These are phyloP conservation scores for Odocoileus hemionus DNA, from an alignment of 2,113 vertebrate species.

Conservation along the genomic window DNA sequence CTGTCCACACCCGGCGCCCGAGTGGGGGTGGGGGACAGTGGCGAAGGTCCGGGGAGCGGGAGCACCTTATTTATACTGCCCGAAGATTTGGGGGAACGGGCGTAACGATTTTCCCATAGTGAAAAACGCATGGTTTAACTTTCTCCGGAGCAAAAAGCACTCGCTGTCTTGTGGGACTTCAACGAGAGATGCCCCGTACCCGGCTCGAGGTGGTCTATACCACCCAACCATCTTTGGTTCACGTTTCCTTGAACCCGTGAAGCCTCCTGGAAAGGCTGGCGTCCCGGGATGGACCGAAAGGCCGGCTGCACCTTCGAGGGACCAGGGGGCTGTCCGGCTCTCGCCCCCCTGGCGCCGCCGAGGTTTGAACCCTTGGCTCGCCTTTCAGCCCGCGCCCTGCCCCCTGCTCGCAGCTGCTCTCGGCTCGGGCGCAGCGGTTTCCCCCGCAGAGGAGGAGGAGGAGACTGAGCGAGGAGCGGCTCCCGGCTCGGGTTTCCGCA, in stretches of 20 bases:
- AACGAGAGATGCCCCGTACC: neutral
- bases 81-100: neutral
- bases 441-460: slow-evolving; percentile 72
- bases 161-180: neutral
- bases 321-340: neutral
- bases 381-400: slow-evolving; percentile 55
- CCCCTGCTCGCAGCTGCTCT: slow-evolving; percentile 71
- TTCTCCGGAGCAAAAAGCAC: slow-evolving; percentile 24
- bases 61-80: neutral
- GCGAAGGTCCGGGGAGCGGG: neutral
- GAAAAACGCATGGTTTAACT: slow-evolving; percentile 32
- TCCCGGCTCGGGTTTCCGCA: slow-evolving; percentile 67
- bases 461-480: slow-evolving; percentile 49
- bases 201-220: neutral
- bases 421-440: slow-evolving; percentile 71
- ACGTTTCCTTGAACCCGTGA: neutral
- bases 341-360: neutral
- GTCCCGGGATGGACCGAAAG: neutral
- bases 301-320: neutral
- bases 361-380: slow-evolving; percentile 57
- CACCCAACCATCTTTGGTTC: neutral
- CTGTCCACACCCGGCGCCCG: slow-evolving; percentile 62
- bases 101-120: neutral
- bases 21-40: slow-evolving; percentile 1
- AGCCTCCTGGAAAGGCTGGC: neutral